Conservation (phyloP, 35 echinoderm and acorn worm species). For the Amphiura filiformis region DNA sequence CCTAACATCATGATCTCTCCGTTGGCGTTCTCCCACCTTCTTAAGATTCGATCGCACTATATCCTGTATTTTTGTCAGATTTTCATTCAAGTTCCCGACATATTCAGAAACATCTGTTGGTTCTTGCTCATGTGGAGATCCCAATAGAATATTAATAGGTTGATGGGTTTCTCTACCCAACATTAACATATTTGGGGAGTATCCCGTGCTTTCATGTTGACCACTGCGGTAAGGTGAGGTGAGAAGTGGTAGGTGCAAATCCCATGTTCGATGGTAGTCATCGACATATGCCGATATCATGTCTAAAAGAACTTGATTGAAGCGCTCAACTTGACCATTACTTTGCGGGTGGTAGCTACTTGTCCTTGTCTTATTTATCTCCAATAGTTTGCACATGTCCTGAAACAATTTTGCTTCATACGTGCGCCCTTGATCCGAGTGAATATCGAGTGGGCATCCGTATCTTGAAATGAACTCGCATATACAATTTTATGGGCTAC, state of each 20-base stretch:
- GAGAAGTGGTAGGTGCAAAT: conserved; percentile 29
- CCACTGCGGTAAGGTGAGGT: conserved; percentile 30
- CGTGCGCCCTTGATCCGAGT: conserved; percentile 39
- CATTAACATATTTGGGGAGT: conserved; percentile 37
- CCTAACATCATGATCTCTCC: not conserved
- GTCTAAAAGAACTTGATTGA: conserved; percentile 43
- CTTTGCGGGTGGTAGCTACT: conserved; percentile 27
- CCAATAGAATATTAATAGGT: conserved; percentile 22
- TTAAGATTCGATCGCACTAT: not conserved
- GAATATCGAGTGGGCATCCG: conserved; percentile 29
- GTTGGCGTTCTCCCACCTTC: not conserved
- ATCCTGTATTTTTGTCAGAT: not conserved
- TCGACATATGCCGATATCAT: conserved; percentile 55
- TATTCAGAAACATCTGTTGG: not conserved
- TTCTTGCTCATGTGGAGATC: not conserved
- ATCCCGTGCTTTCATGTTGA: conserved; percentile 29
- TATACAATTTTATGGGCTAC: conserved; percentile 15
- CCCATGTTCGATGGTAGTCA: conserved; percentile 28
- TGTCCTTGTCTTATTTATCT: conserved; percentile 11
- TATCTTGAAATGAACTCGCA: conserved; percentile 38
- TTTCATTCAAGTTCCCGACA: not conserved
- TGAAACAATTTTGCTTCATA: conserved; percentile 47
- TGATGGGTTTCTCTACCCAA: conserved; percentile 21
- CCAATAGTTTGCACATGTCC: conserved; percentile 33
- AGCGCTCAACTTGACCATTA: conserved; percentile 48